Conservation (phyloP, 92 coral and sea anemone species). For the Palythoa grandis region DNA sequence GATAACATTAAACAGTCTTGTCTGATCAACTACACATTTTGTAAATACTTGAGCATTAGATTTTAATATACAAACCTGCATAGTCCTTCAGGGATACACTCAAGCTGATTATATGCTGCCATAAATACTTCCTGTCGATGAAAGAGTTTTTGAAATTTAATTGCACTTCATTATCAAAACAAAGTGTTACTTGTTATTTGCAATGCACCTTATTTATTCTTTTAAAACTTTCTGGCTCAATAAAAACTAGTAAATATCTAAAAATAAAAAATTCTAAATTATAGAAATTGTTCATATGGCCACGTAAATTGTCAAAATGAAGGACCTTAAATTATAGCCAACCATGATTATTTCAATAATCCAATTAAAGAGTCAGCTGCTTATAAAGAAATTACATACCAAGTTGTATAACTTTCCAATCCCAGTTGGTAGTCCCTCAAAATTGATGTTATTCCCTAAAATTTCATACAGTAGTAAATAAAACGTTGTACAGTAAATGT, state of each 20-base stretch:
- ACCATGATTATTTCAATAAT: neutral
- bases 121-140: constrained; percentile 83
- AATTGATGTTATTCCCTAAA: constrained; percentile 93
- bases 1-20: no score
- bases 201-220: neutral
- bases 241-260: no score
- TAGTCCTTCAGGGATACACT: constrained; percentile 97
- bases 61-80: constrained; percentile 73
- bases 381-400: constrained; percentile 53
- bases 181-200: neutral
- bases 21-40: no score
- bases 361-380: no score
- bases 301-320: neutral
- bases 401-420: constrained; percentile 94
- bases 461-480: neutral
- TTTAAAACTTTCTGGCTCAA: no score
- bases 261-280: no score
- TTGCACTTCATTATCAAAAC: neutral
- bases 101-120: constrained; percentile 97
- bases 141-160: neutral
- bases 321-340: neutral
- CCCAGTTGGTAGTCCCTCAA: constrained; percentile 98
- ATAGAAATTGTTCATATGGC: no score
- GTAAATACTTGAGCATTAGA: no score
- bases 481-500: no score